Conservation (phyloP, 1,140 invertebrate species). For the Atta cephalotes region DNA sequence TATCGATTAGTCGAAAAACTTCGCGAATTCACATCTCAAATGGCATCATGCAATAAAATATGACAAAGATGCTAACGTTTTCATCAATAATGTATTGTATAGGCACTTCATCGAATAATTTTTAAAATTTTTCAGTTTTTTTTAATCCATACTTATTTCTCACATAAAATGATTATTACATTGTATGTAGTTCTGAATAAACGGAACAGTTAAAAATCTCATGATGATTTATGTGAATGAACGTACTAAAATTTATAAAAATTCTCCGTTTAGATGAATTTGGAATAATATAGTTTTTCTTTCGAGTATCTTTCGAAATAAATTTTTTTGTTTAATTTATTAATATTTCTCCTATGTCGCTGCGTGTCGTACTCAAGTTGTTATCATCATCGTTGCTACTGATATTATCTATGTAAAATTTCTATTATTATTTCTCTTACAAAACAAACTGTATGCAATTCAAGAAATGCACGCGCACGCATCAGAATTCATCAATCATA, state of each 20-base stretch:
- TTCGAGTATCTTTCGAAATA: background rate
- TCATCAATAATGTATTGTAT: background rate
- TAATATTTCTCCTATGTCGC: background rate
- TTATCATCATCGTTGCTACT: background rate
- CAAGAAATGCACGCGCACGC: background rate
- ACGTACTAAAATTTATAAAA: background rate
- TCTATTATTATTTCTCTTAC: background rate
- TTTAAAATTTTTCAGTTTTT: background rate
- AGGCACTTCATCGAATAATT: conserved; percentile 1
- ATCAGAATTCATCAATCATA: background rate
- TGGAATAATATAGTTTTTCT: conserved; percentile 15
- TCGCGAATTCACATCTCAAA: background rate
- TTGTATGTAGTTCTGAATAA: background rate
- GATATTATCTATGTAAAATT: background rate
- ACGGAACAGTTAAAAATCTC: background rate
- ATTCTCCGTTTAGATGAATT: background rate
- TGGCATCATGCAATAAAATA: conserved; percentile 20
- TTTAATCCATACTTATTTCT: background rate
- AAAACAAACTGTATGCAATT: background rate
- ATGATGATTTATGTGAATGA: background rate
- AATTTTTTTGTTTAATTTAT: conserved; percentile 6
- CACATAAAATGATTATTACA: background rate
- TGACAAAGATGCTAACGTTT: background rate
- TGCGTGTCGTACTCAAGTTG: conserved; percentile 21
- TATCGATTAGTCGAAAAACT: conserved; percentile 4